phyloP scores from a whole-genome alignment of 1,140 invertebrate species.

The Thaumatotibia leucotreta region DNA sequence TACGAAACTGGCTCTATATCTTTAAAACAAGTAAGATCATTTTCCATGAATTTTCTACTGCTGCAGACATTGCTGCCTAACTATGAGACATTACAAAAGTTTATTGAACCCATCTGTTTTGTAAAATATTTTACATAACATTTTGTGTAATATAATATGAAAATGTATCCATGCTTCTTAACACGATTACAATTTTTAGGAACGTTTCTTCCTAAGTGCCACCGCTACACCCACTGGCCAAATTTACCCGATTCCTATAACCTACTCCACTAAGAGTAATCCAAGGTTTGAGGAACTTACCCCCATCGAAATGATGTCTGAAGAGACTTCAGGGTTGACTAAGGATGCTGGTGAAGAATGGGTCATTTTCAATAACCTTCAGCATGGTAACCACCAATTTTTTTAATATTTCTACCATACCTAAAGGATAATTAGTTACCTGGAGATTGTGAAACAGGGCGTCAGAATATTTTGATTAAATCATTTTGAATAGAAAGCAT shows the following conservation, averaged over 20 bases:
- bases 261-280: conserved; percentile 69
- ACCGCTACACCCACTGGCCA: conserved; percentile 31
- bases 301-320: conserved; percentile 71
- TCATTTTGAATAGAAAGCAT: too few species aligned
- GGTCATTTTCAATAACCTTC: conserved; percentile 83
- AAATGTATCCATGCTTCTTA: background rate
- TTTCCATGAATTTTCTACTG: background rate
- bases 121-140: background rate
- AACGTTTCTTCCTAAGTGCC: conserved; percentile 54
- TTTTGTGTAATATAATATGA: background rate
- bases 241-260: conserved; percentile 80
- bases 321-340: conserved; percentile 21
- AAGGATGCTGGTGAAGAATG: conserved; percentile 73
- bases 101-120: background rate
- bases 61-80: too few species aligned
- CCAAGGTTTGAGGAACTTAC: conserved; percentile 77
- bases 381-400: conserved; percentile 81
- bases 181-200: conserved; percentile 54
- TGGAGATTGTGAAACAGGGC: too few species aligned
- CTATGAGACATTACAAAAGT: too few species aligned
- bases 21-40: conserved; percentile 70
- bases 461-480: too few species aligned
- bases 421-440: too few species aligned
- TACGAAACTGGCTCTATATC: conserved; percentile 55
- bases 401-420: too few species aligned